A percentile compares a stretch with the other conserved stretches of the same genome.
Evolutionary conservation across 2,113 vertebrate species (phyloP).

Genomic region (Rhinogobius similis): DNA sequence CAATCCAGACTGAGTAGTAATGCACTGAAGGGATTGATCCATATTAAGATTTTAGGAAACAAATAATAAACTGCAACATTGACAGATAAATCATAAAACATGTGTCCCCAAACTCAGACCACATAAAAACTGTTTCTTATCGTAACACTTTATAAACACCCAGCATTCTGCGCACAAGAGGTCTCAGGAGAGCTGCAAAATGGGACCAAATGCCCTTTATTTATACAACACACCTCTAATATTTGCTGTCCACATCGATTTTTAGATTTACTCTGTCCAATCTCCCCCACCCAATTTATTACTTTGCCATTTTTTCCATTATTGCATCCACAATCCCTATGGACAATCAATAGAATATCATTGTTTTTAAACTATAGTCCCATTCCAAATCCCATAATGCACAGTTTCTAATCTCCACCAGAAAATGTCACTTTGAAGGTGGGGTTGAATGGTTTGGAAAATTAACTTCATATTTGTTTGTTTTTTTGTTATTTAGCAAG

Average conservation of each 20-base stretch:
- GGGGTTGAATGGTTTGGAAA: neutral
- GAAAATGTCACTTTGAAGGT: constrained; percentile 50
- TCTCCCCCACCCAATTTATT: neutral
- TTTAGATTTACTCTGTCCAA: constrained; percentile 20
- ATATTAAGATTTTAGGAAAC: no score
- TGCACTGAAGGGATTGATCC: no score
- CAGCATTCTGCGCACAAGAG: no score
- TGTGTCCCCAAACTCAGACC: no score
- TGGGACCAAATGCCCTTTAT: neutral
- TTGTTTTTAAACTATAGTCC: constrained; percentile 22
- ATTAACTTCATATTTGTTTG: no score
- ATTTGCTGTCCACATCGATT: constrained; percentile 3
- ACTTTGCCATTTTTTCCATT: constrained; percentile 8
- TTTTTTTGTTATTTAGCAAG: no score
- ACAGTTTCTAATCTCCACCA: constrained; percentile 22
- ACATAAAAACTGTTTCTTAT: neutral
- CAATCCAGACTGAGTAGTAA: no score
- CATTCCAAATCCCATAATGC: constrained; percentile 21
- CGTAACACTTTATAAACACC: no score
- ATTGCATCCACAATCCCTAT: constrained; percentile 17
- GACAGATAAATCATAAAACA: no score
- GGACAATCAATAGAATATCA: constrained; percentile 30
- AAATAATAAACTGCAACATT: no score
- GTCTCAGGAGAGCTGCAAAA: neutral
- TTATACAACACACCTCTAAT: constrained; percentile 7